Base-by-base conservation (phyloP, 2,113 vertebrate species). In the Colaptes auratus region DNA sequence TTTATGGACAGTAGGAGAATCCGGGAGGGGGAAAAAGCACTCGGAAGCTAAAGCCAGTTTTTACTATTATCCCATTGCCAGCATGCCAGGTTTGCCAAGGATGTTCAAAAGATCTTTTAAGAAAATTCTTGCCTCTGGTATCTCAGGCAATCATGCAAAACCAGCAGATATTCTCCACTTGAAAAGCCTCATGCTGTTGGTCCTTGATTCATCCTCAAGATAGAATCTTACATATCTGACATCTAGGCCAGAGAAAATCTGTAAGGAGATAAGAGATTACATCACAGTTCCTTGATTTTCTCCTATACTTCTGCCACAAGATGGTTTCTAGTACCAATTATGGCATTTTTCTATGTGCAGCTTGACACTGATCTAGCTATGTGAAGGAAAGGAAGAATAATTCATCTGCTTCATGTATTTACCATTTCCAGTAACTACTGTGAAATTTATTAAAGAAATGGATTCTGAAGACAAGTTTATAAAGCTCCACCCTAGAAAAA, bases 91-190 rank as follows among this genome's bases (percentile, higher is more conserved):
- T 60, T 82, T 79, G 70, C 61, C 44, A 33, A 76, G 16, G 1
- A 10, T 25, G 10, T 65, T 89, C 66, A 53, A 67, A 81, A 82
- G 53, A 76, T 10, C 44, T 72, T 93, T 55, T 52, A 84, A 60
- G 84, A 87, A 95, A 87, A 82, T 87, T 90, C 33, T 81, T 81
- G 84, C 87, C 71, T 78, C 66, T 46, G 76, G 80, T 69, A 88
- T 33, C 83, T 61, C 74, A 59, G 27, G 55, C 53, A 85, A 53
- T 84, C 31, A 20, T 15, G 53, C 73, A 91, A 78, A 78, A 87
- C 70, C 3, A 8, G 50, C 81, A 91, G 39, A 58, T 91, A 52
- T 61, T 73, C 65, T 73, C 42, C 56, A 70, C 71, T 78, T 72
- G 28, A 65, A 93, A 92, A 89, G 44, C 58, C 19, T 65, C 52